A percentile compares a stretch with the other conserved stretches of the same genome.
These are phyloP conservation scores for Porites lutea DNA, from an alignment of 64 coral and sea anemone genomes.

Conservation along the genomic window DNA sequence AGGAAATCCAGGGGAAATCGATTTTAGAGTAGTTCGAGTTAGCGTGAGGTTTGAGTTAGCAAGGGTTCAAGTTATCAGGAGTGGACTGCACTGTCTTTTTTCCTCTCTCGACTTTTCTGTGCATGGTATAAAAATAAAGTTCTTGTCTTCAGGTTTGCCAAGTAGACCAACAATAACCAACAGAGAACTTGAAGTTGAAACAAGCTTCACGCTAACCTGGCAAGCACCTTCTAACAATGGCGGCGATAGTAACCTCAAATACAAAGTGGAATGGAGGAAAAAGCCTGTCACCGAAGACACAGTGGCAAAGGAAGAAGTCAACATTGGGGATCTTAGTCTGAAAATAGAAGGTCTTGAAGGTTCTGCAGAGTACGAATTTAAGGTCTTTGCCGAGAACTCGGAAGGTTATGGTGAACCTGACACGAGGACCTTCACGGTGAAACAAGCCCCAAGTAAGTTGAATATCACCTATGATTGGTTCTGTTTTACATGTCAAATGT, in stretches of 20 bases:
- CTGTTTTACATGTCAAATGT: background rate
- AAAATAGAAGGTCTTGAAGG: background rate
- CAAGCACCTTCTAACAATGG: conserved; percentile 12
- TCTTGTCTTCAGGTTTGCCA: conserved; percentile 32
- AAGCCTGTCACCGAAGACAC: background rate
- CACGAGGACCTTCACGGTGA: conserved; percentile 11
- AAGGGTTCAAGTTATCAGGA: no score
- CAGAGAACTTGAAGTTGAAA: background rate
- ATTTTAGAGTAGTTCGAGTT: no score
- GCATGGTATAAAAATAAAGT: no score
- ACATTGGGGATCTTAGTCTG: background rate
- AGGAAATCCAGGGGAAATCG: no score
- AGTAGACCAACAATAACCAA: conserved; percentile 16
- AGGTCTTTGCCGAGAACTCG: background rate
- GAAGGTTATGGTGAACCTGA: conserved; percentile 12
- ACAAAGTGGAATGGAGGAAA: conserved; percentile 48
- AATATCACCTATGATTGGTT: background rate
- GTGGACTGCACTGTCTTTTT: no score
- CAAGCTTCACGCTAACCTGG: conserved; percentile 42
- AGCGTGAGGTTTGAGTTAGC: no score
- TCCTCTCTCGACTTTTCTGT: no score
- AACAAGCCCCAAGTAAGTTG: background rate
- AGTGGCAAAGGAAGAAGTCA: background rate
- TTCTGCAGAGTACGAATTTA: conserved; percentile 17
- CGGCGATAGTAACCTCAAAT: conserved; percentile 19